phyloP scores from a whole-genome alignment of 2,888 invertebrate genomes.

The Ophonus ardosiacus region DNA sequence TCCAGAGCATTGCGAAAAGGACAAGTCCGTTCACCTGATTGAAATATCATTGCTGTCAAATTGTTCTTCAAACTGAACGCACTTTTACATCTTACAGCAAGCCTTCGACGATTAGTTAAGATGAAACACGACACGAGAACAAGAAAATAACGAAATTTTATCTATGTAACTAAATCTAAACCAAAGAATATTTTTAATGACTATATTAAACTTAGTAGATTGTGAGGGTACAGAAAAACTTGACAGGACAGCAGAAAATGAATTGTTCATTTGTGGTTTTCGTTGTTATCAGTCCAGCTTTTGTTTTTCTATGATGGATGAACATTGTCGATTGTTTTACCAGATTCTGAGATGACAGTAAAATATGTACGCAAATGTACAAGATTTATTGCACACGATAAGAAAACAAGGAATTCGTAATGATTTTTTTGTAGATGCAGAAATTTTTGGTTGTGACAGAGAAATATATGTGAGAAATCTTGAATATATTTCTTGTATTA shows the following conservation, averaged over 20 bases:
- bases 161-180: no score
- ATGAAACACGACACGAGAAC: not conserved
- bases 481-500: not conserved
- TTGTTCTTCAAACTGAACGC: constrained; percentile 33
- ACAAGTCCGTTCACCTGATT: constrained; percentile 36
- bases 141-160: not conserved
- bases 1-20: constrained; percentile 20
- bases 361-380: constrained; percentile 18
- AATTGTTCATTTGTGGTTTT: constrained; percentile 11
- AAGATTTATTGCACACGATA: not conserved
- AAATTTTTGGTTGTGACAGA: not conserved
- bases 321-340: constrained; percentile 4
- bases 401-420: constrained; percentile 5
- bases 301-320: constrained; percentile 5
- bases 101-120: not conserved
- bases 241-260: not conserved
- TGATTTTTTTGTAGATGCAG: not conserved
- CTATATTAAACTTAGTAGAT: no score
- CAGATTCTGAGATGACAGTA: not conserved
- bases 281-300: not conserved
- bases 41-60: constrained; percentile 53
- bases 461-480: not conserved
- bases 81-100: constrained; percentile 23
- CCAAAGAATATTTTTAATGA: no score
- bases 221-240: not conserved